Evolutionary conservation across 2,797 vertebrate genomes (phyloP).

Genomic region (Syngnathus rostellatus): DNA sequence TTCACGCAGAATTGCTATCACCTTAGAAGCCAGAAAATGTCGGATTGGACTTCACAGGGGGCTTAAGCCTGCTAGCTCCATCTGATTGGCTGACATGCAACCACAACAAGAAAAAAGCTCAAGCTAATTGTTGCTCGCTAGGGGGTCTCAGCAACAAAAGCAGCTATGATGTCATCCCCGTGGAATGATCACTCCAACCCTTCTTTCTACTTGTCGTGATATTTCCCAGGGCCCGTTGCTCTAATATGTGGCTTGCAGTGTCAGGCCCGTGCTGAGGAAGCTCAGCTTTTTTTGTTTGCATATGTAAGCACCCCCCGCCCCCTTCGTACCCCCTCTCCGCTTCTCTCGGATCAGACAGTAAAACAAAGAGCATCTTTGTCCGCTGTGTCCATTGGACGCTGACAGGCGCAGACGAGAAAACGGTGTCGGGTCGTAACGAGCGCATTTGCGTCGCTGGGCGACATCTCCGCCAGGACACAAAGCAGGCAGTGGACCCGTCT

Average conservation of each 20-base stretch:
- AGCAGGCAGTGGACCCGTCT: background rate
- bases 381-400: constrained; percentile 18
- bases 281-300: constrained; percentile 40
- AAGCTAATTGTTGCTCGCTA: constrained; percentile 51
- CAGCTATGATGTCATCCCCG: constrained; percentile 42
- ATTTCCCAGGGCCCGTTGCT: constrained; percentile 47
- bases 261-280: constrained; percentile 42
- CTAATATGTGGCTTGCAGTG: constrained; percentile 41
- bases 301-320: constrained; percentile 22
- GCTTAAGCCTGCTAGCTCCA: background rate
- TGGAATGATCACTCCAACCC: background rate
- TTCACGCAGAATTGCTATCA: background rate
- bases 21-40: background rate
- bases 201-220: constrained; percentile 14
- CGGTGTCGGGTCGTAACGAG: constrained; percentile 37
- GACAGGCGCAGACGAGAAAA: constrained; percentile 31
- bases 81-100: background rate
- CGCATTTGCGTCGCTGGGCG: constrained; percentile 39
- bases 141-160: constrained; percentile 34
- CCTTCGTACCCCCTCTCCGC: constrained; percentile 3
- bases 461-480: constrained; percentile 20
- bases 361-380: constrained; percentile 57
- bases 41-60: background rate
- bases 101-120: constrained; percentile 8
- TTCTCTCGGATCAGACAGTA: constrained; percentile 24